Conservation (phyloP, 2,113 vertebrate species). For the Pimephales promelas region DNA sequence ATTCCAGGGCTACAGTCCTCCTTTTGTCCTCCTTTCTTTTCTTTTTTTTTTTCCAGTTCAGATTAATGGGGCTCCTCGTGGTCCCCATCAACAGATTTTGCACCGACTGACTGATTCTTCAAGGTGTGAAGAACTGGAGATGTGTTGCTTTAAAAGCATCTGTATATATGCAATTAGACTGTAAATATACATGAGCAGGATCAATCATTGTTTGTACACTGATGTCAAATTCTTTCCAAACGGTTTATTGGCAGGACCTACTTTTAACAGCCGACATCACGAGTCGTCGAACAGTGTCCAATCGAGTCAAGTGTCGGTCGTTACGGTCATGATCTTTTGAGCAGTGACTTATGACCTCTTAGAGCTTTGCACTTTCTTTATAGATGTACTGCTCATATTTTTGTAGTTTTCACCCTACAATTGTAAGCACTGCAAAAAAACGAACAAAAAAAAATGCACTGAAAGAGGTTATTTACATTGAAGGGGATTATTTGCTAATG, state of each 20-base stretch:
- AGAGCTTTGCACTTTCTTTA: slow-evolving; percentile 45
- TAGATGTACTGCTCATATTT: slow-evolving; percentile 50
- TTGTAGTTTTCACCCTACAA: slow-evolving; percentile 47
- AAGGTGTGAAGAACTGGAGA: slow-evolving; percentile 15
- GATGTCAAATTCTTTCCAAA: slow-evolving; percentile 55
- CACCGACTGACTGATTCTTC: neutral
- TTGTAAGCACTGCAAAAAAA: slow-evolving; percentile 53
- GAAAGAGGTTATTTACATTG: slow-evolving; percentile 11
- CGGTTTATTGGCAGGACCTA: slow-evolving; percentile 32
- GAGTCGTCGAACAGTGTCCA: slow-evolving; percentile 20
- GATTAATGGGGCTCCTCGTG: slow-evolving; percentile 14
- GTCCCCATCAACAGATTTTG: slow-evolving; percentile 28
- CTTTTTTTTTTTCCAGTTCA: neutral
- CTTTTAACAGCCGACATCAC: slow-evolving; percentile 22
- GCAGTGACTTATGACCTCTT: slow-evolving; percentile 34
- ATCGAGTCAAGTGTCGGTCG: slow-evolving; percentile 12
- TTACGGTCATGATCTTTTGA: slow-evolving; percentile 13
- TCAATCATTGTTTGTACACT: slow-evolving; percentile 53
- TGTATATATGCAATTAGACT: slow-evolving; percentile 57
- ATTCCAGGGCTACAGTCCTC: slow-evolving; percentile 19
- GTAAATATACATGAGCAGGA: slow-evolving; percentile 46
- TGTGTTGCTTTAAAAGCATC: slow-evolving; percentile 38
- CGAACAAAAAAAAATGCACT: neutral
- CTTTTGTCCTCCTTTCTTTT: slow-evolving; percentile 13
- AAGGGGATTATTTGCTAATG: slow-evolving; percentile 19